Conservation (phyloP, 2,113 vertebrate species). For the Corythoichthys haematopterus region DNA sequence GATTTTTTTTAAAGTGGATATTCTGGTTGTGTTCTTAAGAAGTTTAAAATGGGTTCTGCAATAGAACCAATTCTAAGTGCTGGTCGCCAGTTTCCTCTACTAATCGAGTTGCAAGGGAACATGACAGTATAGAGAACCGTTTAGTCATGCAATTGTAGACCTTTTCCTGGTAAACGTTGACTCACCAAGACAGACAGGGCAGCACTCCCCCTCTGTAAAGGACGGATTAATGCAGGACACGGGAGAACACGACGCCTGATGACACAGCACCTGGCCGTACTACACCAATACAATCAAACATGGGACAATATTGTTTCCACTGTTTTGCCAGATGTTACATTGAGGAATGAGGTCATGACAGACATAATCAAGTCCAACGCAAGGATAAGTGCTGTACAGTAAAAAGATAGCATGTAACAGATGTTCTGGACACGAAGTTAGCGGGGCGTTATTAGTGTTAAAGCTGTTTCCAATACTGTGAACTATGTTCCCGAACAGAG, state of each 20-base stretch:
- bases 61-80: background rate
- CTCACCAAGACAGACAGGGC: conserved; percentile 87
- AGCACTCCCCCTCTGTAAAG: conserved; percentile 86
- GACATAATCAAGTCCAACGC: conserved; percentile 37
- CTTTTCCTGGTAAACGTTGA: conserved; percentile 20
- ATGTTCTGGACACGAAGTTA: background rate
- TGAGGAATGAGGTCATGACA: conserved; percentile 34
- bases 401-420: background rate
- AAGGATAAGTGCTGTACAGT: background rate
- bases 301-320: background rate
- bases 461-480: background rate
- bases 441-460: background rate
- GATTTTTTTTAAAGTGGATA: background rate
- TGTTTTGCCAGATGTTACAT: conserved; percentile 40
- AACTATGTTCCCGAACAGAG: background rate
- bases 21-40: background rate
- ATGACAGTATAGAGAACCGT: background rate
- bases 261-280: conserved; percentile 87
- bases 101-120: background rate
- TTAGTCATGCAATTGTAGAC: background rate
- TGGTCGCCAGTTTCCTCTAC: background rate
- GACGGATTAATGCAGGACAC: conserved; percentile 81
- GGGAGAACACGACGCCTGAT: conserved; percentile 83
- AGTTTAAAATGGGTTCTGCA: background rate
- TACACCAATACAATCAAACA: conserved; percentile 36